phyloP scores from a whole-genome alignment of 2,113 vertebrate species.

The Pheucticus melanocephalus region DNA sequence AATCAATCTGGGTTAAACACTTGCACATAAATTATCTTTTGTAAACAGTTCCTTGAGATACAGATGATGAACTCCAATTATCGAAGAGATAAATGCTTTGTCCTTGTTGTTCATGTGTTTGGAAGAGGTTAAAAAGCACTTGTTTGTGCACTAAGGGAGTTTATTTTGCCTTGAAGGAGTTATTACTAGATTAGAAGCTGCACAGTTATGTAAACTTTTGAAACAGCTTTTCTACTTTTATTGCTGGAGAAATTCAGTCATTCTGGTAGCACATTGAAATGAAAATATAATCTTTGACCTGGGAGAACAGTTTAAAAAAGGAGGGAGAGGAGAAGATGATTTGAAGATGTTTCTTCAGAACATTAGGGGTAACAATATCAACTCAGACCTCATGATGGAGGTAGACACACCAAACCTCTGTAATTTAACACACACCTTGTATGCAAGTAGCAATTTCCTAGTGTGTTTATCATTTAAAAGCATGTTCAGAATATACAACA shows the following conservation, averaged over 20 bases:
- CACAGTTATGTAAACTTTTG: not conserved
- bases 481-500: not conserved
- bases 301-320: not conserved
- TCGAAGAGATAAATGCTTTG: not conserved
- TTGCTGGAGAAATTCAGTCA: not conserved
- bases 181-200: not conserved
- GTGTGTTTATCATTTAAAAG: not conserved
- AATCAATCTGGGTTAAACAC: slow-evolving; percentile 21
- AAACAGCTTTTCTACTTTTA: not conserved
- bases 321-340: not conserved
- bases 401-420: rapidly evolving
- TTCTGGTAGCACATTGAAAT: not conserved
- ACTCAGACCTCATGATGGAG: not conserved
- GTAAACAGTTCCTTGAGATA: not conserved
- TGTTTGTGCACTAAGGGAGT: not conserved
- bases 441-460: not conserved
- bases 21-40: slow-evolving; percentile 25
- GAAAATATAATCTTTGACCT: not conserved
- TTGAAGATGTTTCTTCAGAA: not conserved
- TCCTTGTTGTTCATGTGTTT: not conserved
- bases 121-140: not conserved
- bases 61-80: not conserved
- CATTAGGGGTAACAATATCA: not conserved
- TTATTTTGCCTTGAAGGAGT: not conserved
- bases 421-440: not conserved